Evolutionary conservation across 2,888 invertebrate species (phyloP), one percentile per base, ranked within the genome.

Genomic region (Pasiphila rectangulata): DNA sequence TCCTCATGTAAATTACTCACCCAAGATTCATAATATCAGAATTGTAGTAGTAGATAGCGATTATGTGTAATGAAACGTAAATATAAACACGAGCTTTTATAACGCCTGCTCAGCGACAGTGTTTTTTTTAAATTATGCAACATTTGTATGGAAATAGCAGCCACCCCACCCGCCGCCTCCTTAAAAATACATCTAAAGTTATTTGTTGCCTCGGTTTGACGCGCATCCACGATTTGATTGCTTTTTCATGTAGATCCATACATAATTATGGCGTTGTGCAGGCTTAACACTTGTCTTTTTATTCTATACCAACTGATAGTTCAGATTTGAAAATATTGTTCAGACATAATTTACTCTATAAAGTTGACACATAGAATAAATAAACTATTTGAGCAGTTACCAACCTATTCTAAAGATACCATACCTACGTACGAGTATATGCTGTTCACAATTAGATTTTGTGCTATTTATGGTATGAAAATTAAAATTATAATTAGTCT

Each of bases 91-190:
- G 67, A 71, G 61, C 73, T 79, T 79, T 79, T n/a, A 76, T 74
- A 75, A 72, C 70, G 66, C 67, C 61, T 61, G 64, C 62, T 67
- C 70, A 74, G 70, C 63, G 63, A 67, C 67, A 72, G 63, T 65
- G 67, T 72, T 69, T 47, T 69, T 67, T 77, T 74, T 84, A 87
- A 87, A 86, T 84, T 85, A 85, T 86, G 79, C 85, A 85, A 79
- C 86, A 87, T 87, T 88, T 86, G 76, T 81, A 88, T 88, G 87
- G 83, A 79, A 87, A 88, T 86, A 76, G 63, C 68, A 63, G 77
- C 66, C 78, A 70, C 78, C 81, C 71, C 67, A 61, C 69, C 69
- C 59, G 63, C 62, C 65, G 69, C 67, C 78, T 78, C 63, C 73
- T 83, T 82, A 83, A 83, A 85, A 83, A 81, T 79, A 84, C 80